phyloP scores from a whole-genome alignment of 2,888 invertebrate genomes.

The Marronus borbonicus region DNA sequence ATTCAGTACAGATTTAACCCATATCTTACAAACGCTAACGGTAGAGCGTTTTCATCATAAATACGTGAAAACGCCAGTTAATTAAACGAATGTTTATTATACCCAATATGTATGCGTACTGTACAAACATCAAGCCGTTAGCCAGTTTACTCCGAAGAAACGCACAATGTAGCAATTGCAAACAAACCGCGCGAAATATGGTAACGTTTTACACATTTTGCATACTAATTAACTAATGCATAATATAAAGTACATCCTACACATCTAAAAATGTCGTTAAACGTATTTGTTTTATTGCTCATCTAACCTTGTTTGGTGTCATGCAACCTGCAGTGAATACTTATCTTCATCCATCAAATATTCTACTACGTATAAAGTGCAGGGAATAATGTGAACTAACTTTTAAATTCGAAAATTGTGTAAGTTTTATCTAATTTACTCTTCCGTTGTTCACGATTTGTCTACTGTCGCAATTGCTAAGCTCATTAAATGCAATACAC shows the following conservation, averaged over 20 bases:
- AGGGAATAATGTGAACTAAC: no score
- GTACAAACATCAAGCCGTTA: conserved; percentile 18
- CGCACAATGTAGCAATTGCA: conserved; percentile 15
- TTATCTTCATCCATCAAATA: no score
- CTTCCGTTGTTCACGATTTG: no score
- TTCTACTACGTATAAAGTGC: no score
- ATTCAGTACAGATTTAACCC: conserved; percentile 15
- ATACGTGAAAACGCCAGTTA: conserved; percentile 29
- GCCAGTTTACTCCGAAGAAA: conserved; percentile 6
- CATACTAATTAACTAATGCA: conserved; percentile 27
- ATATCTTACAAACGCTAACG: conserved; percentile 1
- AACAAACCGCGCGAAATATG: conserved; percentile 20
- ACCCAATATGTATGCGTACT: conserved; percentile 26
- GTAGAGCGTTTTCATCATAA: conserved; percentile 11
- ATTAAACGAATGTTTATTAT: conserved; percentile 28
- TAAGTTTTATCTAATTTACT: no score
- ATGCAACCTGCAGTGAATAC: neutral
- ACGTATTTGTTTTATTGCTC: conserved; percentile 30
- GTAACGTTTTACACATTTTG: conserved; percentile 10
- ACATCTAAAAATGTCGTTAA: conserved; percentile 12
- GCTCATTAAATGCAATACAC: neutral
- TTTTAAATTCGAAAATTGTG: no score
- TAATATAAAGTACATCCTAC: conserved; percentile 3
- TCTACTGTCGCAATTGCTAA: no score
- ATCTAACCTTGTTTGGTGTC: conserved; percentile 20